Conservation (phyloP, 2,797 vertebrate species). For the Hemitrygon akajei region DNA sequence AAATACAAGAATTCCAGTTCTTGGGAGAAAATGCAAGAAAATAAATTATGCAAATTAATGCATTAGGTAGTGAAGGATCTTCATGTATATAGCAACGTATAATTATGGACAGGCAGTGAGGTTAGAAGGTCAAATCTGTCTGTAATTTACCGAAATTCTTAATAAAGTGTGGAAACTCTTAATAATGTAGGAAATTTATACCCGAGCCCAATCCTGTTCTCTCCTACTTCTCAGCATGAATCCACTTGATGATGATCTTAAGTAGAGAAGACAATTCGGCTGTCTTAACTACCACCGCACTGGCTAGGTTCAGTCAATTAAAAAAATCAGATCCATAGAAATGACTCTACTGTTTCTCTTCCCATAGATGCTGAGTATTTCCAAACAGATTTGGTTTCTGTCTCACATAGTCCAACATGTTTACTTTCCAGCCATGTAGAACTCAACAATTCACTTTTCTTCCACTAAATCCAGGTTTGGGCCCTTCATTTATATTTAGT, state of each 20-base stretch:
- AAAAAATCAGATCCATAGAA: too few relatives aligned
- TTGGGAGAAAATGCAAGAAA: slow-evolving; percentile 36
- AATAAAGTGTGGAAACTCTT: too few relatives aligned
- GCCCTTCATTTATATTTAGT: neutral
- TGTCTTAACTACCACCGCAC: neutral
- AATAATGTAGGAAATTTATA: neutral
- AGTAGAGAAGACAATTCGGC: neutral
- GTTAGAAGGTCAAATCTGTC: slow-evolving; percentile 31
- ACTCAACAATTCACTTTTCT: neutral
- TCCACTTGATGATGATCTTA: neutral
- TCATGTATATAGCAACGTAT: slow-evolving; percentile 4
- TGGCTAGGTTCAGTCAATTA: neutral
- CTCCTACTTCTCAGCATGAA: neutral
- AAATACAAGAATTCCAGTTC: slow-evolving; percentile 33
- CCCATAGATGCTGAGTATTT: too few relatives aligned
- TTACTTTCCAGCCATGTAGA: neutral
- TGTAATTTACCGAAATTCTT: neutral
- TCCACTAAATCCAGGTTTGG: neutral
- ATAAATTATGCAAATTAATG: slow-evolving; percentile 40
- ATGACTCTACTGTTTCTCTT: too few relatives aligned
- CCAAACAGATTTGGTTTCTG: too few relatives aligned
- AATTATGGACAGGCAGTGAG: slow-evolving; percentile 6
- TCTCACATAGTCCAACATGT: too few relatives aligned
- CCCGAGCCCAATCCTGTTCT: neutral
- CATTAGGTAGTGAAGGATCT: slow-evolving; percentile 34